Base-by-base conservation (phyloP, 2,888 invertebrate genomes). In the Tipula confusa region DNA sequence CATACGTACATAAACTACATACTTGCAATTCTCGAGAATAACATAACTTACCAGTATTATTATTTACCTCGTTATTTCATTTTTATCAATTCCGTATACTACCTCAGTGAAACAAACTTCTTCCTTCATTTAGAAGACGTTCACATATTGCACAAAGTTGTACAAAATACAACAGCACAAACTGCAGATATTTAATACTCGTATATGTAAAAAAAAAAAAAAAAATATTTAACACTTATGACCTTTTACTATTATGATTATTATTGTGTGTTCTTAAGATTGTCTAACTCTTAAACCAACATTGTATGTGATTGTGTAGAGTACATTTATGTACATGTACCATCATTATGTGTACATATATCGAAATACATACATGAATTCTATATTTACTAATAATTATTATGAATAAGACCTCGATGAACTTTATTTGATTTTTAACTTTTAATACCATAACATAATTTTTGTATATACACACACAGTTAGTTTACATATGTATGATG, bases 361-460 rank as follows among this genome's bases (percentile, higher is more conserved):
- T 64, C 64, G 0, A 24, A 43, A 2, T 9, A 64, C 4, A 33
- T 33, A 33, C 24, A 64, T 24, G 64, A 48, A n/a, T 48, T 48
- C 18, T 64, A 64, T n/a, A n/a, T 24, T 24, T 64, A 64, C 18
- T 24, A 64, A 64, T 64, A 24, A 64, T 64, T 64, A 64, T 64
- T 64, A 64, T 64, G 64, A 64, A 64, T 64, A 24, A 64, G 64
- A 64, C 64, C 64, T 64, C 64, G 64, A 24, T 64, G 64, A 64
- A 64, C 64, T 64, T 64, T 64, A 64, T 64, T 64, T 64, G 64
- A 64, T 64, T 64, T 64, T 64, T 64, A 64, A 64, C 64, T 64
- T 64, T 64, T 64, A 64, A 64, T 64, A 64, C n/a, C n/a, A n/a
- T n/a, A n/a, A n/a, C 64, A 24, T 64, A 64, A 64, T 64, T 24